These are phyloP conservation scores for Pangasius larnaudii DNA, from an alignment of 2,797 vertebrate species.

Conservation along the genomic window DNA sequence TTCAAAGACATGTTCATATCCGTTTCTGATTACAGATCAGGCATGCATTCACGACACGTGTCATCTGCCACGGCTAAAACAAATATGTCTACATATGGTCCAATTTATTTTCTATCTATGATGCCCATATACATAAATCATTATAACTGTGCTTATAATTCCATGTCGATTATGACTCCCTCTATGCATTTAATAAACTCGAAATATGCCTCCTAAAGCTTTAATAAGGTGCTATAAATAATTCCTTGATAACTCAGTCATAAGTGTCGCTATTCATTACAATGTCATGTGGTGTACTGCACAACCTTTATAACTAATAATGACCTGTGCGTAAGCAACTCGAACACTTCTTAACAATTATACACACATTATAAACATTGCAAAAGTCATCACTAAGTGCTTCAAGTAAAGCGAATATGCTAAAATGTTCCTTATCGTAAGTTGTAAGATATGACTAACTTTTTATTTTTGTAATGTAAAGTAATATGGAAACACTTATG, in stretches of 20 bases:
- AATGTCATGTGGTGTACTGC: neutral
- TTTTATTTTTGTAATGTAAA: neutral
- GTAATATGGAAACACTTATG: too few relatives aligned
- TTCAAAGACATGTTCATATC: conserved; percentile 68
- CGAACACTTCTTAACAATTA: neutral
- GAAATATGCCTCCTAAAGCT: neutral
- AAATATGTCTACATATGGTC: neutral
- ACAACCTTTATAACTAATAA: neutral
- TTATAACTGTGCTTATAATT: neutral
- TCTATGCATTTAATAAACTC: neutral
- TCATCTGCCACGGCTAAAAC: too few relatives aligned
- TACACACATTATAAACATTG: neutral
- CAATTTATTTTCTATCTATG: neutral
- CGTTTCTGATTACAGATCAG: conserved; percentile 63
- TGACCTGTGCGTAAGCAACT: neutral
- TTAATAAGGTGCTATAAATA: neutral
- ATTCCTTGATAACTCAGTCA: neutral
- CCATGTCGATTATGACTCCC: neutral
- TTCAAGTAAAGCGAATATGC: neutral
- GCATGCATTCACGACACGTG: neutral
- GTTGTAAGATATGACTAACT: neutral
- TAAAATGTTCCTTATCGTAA: neutral
- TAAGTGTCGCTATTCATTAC: neutral
- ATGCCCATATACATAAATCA: neutral
- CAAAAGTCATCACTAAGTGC: neutral